Conservation (phyloP, 1,140 invertebrate species). For the Drosophila quadrilineata region DNA sequence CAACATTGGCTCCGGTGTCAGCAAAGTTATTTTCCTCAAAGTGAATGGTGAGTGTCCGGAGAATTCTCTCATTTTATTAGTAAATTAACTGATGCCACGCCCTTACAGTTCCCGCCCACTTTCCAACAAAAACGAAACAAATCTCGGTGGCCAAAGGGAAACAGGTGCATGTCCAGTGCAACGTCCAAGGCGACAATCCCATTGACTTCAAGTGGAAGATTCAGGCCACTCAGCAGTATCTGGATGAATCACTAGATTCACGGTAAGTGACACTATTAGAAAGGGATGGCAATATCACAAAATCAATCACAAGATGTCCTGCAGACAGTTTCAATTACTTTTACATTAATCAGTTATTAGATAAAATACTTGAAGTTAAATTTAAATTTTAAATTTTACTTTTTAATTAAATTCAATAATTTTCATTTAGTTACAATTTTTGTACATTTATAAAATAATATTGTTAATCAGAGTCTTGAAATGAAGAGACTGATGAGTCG, state of each 20-base stretch:
- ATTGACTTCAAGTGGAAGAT: constrained; percentile 92
- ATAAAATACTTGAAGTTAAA: no score
- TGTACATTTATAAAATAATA: no score
- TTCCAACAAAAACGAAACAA: constrained; percentile 89
- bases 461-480: no score
- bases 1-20: constrained; percentile 92
- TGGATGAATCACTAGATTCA: constrained; percentile 86
- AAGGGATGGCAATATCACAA: no score
- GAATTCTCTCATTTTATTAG: not conserved
- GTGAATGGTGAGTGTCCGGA: constrained; percentile 88
- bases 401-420: not conserved
- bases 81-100: constrained; percentile 7
- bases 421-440: no score
- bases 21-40: constrained; percentile 93
- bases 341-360: no score
- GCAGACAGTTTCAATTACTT: no score
- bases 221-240: constrained; percentile 83
- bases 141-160: constrained; percentile 88
- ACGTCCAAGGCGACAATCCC: constrained; percentile 93
- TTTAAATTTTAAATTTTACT: not conserved
- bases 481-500: no score
- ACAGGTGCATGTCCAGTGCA: constrained; percentile 91
- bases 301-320: no score
- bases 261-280: constrained; percentile 82
- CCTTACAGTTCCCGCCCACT: constrained; percentile 89